A percentile compares a stretch with the other conserved stretches of the same genome.
Conservation (phyloP, 2,797 vertebrate species). For the Cyclura pinguis region DNA sequence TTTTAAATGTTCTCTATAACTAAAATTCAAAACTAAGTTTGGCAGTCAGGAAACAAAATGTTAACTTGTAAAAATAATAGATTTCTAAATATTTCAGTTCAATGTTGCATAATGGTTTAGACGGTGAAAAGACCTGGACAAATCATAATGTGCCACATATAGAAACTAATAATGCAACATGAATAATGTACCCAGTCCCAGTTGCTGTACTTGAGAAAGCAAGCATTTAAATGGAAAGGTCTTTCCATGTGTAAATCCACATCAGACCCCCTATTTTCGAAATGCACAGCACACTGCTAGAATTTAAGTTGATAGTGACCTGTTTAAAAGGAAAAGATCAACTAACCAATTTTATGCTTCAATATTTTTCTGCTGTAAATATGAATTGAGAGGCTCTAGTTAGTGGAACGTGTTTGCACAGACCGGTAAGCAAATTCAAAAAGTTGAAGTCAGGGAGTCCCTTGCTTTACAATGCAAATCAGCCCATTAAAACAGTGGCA, state of each 20-base stretch:
- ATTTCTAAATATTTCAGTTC: not conserved
- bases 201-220: not conserved
- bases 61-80: not conserved
- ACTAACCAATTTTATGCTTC: conserved; percentile 36
- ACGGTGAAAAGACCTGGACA: not conserved
- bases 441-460: conserved; percentile 22
- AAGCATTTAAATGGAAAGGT: not conserved
- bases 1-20: not conserved
- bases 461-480: conserved; percentile 49
- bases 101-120: not conserved
- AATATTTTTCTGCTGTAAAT: conserved; percentile 50
- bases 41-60: not conserved
- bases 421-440: conserved; percentile 27
- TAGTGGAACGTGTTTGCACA: conserved; percentile 34
- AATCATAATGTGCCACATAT: not conserved
- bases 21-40: conserved; percentile 3
- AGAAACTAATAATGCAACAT: not conserved
- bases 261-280: not conserved
- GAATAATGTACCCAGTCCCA: not conserved
- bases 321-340: conserved; percentile 30
- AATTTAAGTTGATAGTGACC: not conserved
- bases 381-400: conserved; percentile 6
- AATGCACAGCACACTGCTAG: conserved; percentile 6
- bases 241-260: conserved; percentile 2
- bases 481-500: conserved; percentile 53